These are phyloP conservation scores for Trisateles emortualis DNA, from an alignment of 2,888 invertebrate species.

Conservation along the genomic window DNA sequence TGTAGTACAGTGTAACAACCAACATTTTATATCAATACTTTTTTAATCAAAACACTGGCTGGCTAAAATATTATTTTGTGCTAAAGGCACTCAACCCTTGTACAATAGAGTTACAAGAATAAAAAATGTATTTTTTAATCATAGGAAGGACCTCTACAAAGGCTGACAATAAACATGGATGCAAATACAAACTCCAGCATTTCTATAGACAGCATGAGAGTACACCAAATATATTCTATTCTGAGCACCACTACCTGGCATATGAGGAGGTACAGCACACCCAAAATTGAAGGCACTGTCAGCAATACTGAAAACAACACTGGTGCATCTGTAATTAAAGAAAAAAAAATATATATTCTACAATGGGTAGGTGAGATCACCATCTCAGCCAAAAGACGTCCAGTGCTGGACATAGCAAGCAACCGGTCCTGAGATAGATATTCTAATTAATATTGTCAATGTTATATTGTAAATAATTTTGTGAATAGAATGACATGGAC, in stretches of 20 bases:
- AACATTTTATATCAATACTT: neutral
- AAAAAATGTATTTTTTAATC: constrained; percentile 61
- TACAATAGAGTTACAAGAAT: neutral
- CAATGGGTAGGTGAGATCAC: too few relatives aligned
- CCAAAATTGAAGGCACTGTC: constrained; percentile 94
- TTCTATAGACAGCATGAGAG: constrained; percentile 94
- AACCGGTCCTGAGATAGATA: too few relatives aligned
- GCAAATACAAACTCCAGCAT: constrained; percentile 94
- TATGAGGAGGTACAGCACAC: constrained; percentile 94
- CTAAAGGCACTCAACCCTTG: constrained; percentile 29
- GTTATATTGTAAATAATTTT: too few relatives aligned
- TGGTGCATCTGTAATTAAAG: constrained; percentile 89
- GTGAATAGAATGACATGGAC: too few relatives aligned
- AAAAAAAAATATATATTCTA: neutral
- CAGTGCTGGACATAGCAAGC: too few relatives aligned
- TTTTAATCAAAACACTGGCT: constrained; percentile 4
- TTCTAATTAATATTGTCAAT: too few relatives aligned
- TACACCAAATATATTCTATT: constrained; percentile 95
- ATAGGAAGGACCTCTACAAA: constrained; percentile 88
- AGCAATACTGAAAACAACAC: constrained; percentile 94
- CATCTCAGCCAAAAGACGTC: too few relatives aligned
- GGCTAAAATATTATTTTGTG: constrained; percentile 22
- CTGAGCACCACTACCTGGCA: constrained; percentile 96
- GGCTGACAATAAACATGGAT: constrained; percentile 89
- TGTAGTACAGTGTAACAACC: neutral